A percentile compares a stretch with the other conserved stretches of the same genome.
Conservation (phyloP, 2,888 invertebrate genomes). For the Bursaphelenchus okinawaensis region DNA sequence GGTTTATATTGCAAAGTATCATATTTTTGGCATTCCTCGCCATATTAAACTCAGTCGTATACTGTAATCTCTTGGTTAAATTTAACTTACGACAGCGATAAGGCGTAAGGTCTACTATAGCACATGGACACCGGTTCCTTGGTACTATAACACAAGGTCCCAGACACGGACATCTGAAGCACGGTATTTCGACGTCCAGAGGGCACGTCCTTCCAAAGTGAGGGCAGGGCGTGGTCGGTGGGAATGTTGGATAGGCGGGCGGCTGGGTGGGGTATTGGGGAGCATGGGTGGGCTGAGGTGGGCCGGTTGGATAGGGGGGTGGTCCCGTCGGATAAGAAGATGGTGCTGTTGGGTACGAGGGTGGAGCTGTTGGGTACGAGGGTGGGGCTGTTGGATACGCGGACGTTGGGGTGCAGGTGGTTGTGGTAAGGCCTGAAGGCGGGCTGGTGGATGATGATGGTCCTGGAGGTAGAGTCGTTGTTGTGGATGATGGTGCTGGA, state of each 20-base stretch:
- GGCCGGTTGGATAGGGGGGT: not conserved
- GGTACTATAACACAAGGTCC: conserved; percentile 8
- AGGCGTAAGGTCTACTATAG: not conserved
- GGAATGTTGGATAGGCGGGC: not conserved
- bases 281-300: not conserved
- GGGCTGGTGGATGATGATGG: not conserved
- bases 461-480: not conserved
- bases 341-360: not conserved
- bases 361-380: not conserved
- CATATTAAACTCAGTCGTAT: too few relatives aligned
- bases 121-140: not conserved
- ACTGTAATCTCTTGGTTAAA: too few relatives aligned
- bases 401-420: not conserved
- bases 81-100: conserved; percentile 14
- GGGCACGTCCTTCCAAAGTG: too few relatives aligned
- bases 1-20: too few relatives aligned
- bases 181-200: not conserved
- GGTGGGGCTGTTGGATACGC: not conserved
- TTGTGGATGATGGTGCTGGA: not conserved
- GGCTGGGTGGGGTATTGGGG: not conserved
- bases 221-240: not conserved
- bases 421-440: not conserved
- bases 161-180: conserved; percentile 10
- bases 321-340: not conserved
- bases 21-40: too few relatives aligned